A percentile compares a stretch with the other conserved stretches of the same genome.
phyloP scores from a whole-genome alignment of 1,140 invertebrate species.

The Drosophila lini region DNA sequence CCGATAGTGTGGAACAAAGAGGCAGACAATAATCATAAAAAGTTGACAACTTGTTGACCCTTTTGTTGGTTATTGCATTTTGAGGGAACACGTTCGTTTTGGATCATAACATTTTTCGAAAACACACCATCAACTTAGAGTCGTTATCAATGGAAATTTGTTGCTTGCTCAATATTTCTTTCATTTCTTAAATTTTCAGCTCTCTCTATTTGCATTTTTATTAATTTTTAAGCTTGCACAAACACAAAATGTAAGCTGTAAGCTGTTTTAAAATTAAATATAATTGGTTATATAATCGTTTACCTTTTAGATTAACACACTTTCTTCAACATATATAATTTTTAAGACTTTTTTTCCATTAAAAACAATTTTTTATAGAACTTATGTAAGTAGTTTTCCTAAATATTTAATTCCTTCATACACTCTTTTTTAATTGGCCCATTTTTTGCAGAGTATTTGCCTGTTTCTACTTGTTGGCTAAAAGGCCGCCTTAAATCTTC shows the following conservation, averaged over 20 bases:
- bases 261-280: background rate
- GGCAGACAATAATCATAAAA: conserved; percentile 37
- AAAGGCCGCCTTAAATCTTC: conserved; percentile 32
- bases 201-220: conserved; percentile 9
- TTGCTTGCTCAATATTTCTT: background rate
- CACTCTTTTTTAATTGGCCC: background rate
- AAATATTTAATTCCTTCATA: background rate
- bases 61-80: conserved; percentile 33
- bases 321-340: no score
- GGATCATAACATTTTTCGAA: conserved; percentile 28
- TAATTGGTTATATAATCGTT: no score
- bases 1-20: background rate
- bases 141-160: conserved; percentile 34
- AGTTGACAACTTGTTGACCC: conserved; percentile 60
- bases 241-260: background rate
- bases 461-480: conserved; percentile 11
- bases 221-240: background rate
- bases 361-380: no score
- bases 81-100: conserved; percentile 47
- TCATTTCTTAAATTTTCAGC: background rate
- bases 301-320: no score
- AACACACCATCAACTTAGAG: conserved; percentile 14
- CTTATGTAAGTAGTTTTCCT: no score
- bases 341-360: no score
- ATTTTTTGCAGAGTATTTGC: conserved; percentile 2